These are phyloP conservation scores for Micrasema longulum DNA, from an alignment of 1,140 invertebrate genomes.

Conservation along the genomic window DNA sequence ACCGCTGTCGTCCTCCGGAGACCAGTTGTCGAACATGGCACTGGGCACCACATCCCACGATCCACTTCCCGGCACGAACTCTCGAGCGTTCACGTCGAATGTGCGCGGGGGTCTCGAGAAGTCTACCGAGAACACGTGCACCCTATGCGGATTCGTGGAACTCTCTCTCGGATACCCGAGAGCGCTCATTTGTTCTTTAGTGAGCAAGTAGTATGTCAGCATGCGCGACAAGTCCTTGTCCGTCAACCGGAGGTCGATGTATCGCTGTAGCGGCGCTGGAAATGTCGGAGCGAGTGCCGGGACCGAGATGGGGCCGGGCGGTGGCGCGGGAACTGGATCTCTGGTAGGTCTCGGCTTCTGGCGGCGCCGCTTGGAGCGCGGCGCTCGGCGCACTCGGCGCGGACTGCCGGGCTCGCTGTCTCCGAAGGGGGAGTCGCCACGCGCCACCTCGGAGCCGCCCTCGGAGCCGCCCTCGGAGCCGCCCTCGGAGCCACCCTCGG, in stretches of 20 bases:
- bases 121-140: constrained; percentile 73
- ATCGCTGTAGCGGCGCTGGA: constrained; percentile 61
- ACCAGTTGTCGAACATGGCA: constrained; percentile 46
- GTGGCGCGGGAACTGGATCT: constrained; percentile 39
- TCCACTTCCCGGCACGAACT: constrained; percentile 72
- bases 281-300: constrained; percentile 57
- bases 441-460: constrained; percentile 59
- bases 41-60: no score
- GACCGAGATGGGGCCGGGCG: constrained; percentile 58
- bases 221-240: constrained; percentile 60
- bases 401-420: constrained; percentile 64
- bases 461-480: constrained; percentile 63
- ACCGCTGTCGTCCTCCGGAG: constrained; percentile 64
- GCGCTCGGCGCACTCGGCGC: constrained; percentile 54
- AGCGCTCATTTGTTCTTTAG: constrained; percentile 72
- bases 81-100: constrained; percentile 73
- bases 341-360: constrained; percentile 39
- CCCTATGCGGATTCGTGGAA: constrained; percentile 69
- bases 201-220: constrained; percentile 72
- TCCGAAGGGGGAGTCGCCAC: constrained; percentile 61
- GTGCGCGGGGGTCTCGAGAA: constrained; percentile 59
- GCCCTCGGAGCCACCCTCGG: constrained; percentile 64
- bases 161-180: constrained; percentile 81
- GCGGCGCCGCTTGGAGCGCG: constrained; percentile 58
- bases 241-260: constrained; percentile 53